Evolutionary conservation across 1,140 invertebrate genomes (phyloP), one percentile per base, ranked within the genome.

Genomic region (Hypsibius dujardini): DNA sequence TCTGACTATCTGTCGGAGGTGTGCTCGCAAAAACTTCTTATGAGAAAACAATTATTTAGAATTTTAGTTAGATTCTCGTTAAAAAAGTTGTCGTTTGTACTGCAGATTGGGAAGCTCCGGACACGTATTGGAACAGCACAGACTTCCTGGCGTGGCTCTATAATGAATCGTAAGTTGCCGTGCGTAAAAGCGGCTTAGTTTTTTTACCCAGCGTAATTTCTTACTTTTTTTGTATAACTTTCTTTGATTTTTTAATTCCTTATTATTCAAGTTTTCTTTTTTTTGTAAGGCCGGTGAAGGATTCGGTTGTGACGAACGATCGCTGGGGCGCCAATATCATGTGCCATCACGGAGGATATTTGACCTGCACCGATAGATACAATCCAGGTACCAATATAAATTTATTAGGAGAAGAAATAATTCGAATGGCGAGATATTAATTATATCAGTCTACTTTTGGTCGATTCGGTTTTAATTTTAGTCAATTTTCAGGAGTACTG

Each of bases 261-360:
- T 28, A 28, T 28, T 28, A 28, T 28, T 28, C 28, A 28, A 28
- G 28, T 28, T 28, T 28, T 28, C 28, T 28, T 28, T 28, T 28
- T 28, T 28, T 28, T 28, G 28, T 28, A 73, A 84, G 83, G 75
- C 92, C 93, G 1, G 89, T 96, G 0, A 88, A 87, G 76, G 86
- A 94, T 70, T 88, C 85, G 2, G 84, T 97, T 3, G 90, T 95
- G 1, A 87, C 87, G 0, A 94, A 95, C 80, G 89, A 90, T 77
- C 82, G 90, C 75, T 92, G 90, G 90, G 92, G 93, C 1, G 79
- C 76, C 47, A 84, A 84, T 56, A 87, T 85, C 1, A 79, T 84
- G 1, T 95, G 92, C 73, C 82, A 87, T 75, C 92, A 96, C 81
- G 93, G 93, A 45, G 92, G 88, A 75, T 92, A 89, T 77, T 88